Base-by-base conservation (phyloP, 2,888 invertebrate species). In the Drosophila colorata region DNA sequence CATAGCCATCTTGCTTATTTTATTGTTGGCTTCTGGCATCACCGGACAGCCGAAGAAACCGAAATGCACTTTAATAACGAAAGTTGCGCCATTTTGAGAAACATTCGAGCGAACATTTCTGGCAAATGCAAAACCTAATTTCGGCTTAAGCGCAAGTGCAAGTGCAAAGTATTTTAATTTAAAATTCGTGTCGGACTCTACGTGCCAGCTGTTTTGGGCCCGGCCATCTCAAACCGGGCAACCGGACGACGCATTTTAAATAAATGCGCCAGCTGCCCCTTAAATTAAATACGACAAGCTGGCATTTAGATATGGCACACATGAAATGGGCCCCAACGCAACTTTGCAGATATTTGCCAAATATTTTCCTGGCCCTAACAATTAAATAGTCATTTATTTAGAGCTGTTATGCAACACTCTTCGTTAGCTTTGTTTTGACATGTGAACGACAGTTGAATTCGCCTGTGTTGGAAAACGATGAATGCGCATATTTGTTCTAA, bases 51-150 rank as follows among this genome's bases (percentile, higher is more conserved):
- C 46, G 31, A 51, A 23, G 52, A 65, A 68, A 41, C 63, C 68
- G 69, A 74, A 57, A 67, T 78, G 78, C 83, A 78, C 83, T 84
- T 86, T 86, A 86, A 84, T 86, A 84, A 84, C 80, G 86, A 84
- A 84, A 84, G 86, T 84, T 84, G 57, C 48, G 69, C 78, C 65
- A 71, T 56, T 81, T 76, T 55, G 47, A 56, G 53, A 56, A 49
- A 51, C 53, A 69, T 70, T 70, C 37, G 60, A 43, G 41, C 41
- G 60, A 59, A 63, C 68, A 74, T 72, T 71, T 76, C 44, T 57
- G 49, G 11, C 13, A 70, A 78, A 75, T 74, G 84, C 74, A 72
- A 67, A 83, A 80, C 74, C 78, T 58, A 83, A 83, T 86, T 80
- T 80, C 57, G 55, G 41, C 68, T 82, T 79, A 66, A 73, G 63